Evolutionary conservation across 2,797 vertebrate species (phyloP).

Genomic region (Gallinago nigripennis): DNA sequence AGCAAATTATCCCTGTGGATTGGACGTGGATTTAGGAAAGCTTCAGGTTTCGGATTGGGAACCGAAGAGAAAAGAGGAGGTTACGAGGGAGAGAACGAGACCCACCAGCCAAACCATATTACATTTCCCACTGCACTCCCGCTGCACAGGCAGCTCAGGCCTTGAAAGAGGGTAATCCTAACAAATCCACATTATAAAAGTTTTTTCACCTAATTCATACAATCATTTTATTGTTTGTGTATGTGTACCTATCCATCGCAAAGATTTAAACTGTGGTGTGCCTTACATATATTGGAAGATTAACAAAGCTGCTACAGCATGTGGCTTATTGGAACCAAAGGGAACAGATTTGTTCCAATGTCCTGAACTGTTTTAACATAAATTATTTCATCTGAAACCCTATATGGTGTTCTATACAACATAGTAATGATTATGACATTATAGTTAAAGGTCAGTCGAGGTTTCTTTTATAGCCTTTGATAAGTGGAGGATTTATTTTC

Average conservation of each 20-base stretch:
- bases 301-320: slow-evolving; percentile 24
- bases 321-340: slow-evolving; percentile 16
- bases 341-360: slow-evolving; percentile 1
- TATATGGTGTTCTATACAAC: slow-evolving; percentile 1
- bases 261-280: not conserved
- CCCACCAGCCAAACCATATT: slow-evolving; percentile 1
- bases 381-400: slow-evolving; percentile 42
- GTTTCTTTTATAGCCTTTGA: not conserved
- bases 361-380: slow-evolving; percentile 3
- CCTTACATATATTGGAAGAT: slow-evolving; percentile 18
- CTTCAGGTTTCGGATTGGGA: slow-evolving; percentile 24
- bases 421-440: not conserved
- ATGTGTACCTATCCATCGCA: not conserved
- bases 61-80: not conserved
- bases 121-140: slow-evolving; percentile 36
- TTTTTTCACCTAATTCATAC: slow-evolving; percentile 6
- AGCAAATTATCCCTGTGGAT: not conserved
- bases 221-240: slow-evolving; percentile 24
- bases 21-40: not conserved
- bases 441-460: slow-evolving; percentile 9
- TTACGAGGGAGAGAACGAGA: not conserved
- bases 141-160: not conserved
- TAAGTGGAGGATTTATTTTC: slow-evolving; percentile 8
- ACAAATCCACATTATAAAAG: not conserved
- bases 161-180: slow-evolving; percentile 14